A percentile compares a stretch with the other conserved stretches of the same genome.
These are phyloP conservation scores for Blera fallax DNA, from an alignment of 2,888 invertebrate genomes.

Conservation along the genomic window DNA sequence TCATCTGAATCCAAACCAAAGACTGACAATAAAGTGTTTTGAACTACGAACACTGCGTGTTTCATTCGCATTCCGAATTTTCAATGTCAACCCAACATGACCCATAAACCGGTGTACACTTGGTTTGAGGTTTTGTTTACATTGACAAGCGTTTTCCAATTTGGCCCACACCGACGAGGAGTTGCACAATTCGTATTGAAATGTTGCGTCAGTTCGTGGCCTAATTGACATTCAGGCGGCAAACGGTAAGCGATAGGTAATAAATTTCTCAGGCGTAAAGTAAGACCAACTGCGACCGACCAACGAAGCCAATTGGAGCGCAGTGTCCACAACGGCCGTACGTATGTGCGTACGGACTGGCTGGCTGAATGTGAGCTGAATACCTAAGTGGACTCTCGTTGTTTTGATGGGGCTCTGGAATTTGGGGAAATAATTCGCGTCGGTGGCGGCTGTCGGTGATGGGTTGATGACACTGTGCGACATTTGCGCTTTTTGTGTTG, in stretches of 20 bases:
- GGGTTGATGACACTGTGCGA: slow-evolving; percentile 38
- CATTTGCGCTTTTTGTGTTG: slow-evolving; percentile 4
- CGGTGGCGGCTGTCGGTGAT: slow-evolving; percentile 20
- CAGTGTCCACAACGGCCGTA: slow-evolving; percentile 37
- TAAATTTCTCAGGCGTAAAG: slow-evolving; percentile 41
- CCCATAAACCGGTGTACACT: slow-evolving; percentile 21
- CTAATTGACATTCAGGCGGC: slow-evolving; percentile 45
- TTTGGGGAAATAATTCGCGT: slow-evolving; percentile 38
- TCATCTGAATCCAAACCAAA: slow-evolving; percentile 36
- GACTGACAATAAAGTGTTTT: slow-evolving; percentile 52
- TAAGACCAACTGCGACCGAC: slow-evolving; percentile 22
- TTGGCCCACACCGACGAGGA: not conserved
- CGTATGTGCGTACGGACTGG: not conserved
- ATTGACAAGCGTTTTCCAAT: slow-evolving; percentile 17
- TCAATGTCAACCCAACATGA: slow-evolving; percentile 53
- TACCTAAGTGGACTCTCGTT: slow-evolving; percentile 15
- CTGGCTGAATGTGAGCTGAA: slow-evolving; percentile 40
- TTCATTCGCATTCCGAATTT: slow-evolving; percentile 22
- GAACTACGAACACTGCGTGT: not conserved
- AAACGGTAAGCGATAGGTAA: slow-evolving; percentile 43
- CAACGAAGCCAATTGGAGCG: slow-evolving; percentile 27
- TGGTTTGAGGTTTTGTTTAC: slow-evolving; percentile 25
- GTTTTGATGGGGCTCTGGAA: slow-evolving; percentile 22
- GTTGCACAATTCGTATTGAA: slow-evolving; percentile 28
- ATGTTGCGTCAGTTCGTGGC: slow-evolving; percentile 42